Percentiles rank a stretch among this genome's conserved stretches.
phyloP scores from a whole-genome alignment of 2,113 vertebrate species.

The Cephalopholis sonnerati region DNA sequence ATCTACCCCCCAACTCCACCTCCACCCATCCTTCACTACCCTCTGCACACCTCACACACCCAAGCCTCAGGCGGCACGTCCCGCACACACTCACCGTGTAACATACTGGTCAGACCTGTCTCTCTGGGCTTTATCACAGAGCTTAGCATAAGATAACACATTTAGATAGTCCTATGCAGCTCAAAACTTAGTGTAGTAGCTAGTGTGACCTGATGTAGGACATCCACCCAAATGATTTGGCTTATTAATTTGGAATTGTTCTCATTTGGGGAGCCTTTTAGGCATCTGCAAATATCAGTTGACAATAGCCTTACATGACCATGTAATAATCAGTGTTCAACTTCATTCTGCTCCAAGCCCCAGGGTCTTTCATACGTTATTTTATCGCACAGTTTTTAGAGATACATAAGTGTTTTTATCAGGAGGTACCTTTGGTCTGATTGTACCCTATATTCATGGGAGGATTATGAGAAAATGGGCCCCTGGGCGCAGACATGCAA shows the following conservation, averaged over 20 bases:
- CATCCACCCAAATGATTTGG: background rate
- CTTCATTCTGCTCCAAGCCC: background rate
- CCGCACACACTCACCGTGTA: background rate
- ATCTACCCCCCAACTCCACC: background rate
- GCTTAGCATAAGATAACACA: background rate
- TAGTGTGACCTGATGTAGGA: background rate
- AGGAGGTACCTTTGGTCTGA: background rate
- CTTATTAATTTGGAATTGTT: background rate
- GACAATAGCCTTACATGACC: background rate
- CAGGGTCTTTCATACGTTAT: background rate
- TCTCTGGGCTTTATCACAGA: background rate
- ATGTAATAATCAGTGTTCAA: background rate
- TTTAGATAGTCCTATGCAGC: background rate
- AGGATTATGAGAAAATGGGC: no score
- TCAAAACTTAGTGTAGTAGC: no score
- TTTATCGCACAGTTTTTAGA: background rate
- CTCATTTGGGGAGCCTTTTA: background rate
- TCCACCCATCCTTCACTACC: background rate
- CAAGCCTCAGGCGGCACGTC: background rate
- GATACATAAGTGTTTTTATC: background rate
- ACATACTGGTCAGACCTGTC: conserved; percentile 41
- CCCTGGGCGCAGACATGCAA: no score
- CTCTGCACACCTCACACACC: background rate
- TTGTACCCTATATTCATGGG: background rate
- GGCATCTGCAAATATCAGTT: background rate